Evolutionary conservation across 2,888 invertebrate species (phyloP).

Genomic region (Busseola fusca): DNA sequence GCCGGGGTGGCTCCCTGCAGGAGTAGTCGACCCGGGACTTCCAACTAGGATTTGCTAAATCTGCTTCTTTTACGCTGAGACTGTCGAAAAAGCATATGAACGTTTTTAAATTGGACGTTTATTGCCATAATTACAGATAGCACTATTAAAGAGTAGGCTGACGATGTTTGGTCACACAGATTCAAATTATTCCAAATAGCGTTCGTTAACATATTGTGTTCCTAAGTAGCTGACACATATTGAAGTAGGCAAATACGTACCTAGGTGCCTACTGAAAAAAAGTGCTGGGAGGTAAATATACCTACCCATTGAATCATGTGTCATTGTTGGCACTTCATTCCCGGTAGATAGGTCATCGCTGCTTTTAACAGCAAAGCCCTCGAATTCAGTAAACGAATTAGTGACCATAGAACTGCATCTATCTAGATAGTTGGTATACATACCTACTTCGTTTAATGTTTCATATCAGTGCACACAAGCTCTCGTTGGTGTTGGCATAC

Average conservation of each 20-base stretch:
- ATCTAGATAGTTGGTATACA: conserved; percentile 5
- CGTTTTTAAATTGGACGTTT: conserved; percentile 43
- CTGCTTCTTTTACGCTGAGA: conserved; percentile 81
- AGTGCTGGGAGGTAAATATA: background rate
- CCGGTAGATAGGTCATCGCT: conserved; percentile 33
- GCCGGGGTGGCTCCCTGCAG: conserved; percentile 81
- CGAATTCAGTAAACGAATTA: conserved; percentile 66
- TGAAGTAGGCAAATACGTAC: background rate
- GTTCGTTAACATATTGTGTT: background rate
- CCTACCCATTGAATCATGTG: conserved; percentile 34
- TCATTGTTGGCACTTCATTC: conserved; percentile 20
- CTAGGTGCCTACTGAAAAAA: conserved; percentile 18
- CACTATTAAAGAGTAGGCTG: background rate
- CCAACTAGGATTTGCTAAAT: conserved; percentile 87
- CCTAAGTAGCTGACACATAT: background rate
- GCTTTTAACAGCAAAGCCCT: conserved; percentile 31
- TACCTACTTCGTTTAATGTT: conserved; percentile 14
- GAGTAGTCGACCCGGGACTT: conserved; percentile 86
- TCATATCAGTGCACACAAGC: conserved; percentile 40
- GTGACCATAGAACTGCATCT: conserved; percentile 42
- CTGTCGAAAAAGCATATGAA: conserved; percentile 72
- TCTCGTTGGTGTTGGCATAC: conserved; percentile 61
- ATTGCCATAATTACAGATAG: conserved; percentile 39
- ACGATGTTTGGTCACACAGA: background rate
- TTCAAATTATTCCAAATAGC: conserved; percentile 8